phyloP scores from a whole-genome alignment of 2,797 vertebrate genomes.

The Coranthus polyacanthus region DNA sequence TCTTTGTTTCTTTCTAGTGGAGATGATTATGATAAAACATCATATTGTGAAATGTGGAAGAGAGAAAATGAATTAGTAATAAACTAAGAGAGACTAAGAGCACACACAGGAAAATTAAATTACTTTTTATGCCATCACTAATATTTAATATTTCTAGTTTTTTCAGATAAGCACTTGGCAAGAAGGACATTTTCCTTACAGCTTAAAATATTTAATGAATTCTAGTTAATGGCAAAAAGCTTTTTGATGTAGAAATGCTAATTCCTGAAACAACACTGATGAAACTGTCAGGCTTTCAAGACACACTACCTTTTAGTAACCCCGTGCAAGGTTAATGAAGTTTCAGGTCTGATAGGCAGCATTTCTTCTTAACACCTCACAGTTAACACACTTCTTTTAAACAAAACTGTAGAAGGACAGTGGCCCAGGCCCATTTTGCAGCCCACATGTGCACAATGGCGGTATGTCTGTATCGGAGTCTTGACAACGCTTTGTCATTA shows the following conservation, averaged over 20 bases:
- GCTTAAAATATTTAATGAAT: slow-evolving; percentile 96
- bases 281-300: slow-evolving; percentile 97
- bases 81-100: slow-evolving; percentile 75
- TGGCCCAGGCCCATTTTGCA: no score
- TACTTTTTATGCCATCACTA: slow-evolving; percentile 76
- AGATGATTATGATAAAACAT: slow-evolving; percentile 73
- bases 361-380: slow-evolving; percentile 43
- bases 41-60: slow-evolving; percentile 73
- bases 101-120: slow-evolving; percentile 72
- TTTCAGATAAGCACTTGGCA: slow-evolving; percentile 78
- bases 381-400: no score
- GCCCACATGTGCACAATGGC: no score
- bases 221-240: slow-evolving; percentile 94
- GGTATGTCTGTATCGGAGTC: no score
- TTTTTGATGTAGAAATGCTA: slow-evolving; percentile 99
- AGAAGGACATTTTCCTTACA: slow-evolving; percentile 89
- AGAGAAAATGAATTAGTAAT: slow-evolving; percentile 80
- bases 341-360: slow-evolving; percentile 85
- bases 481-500: no score
- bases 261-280: slow-evolving; percentile 97
- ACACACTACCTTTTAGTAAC: slow-evolving; percentile 94
- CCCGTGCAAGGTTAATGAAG: slow-evolving; percentile 91
- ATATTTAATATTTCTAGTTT: slow-evolving; percentile 79
- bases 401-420: no score
- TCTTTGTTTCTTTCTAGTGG: slow-evolving; percentile 64